Evolutionary conservation across 2,113 vertebrate species (phyloP), one percentile per base, ranked within the genome.

Genomic region (Nycticebus coucang): DNA sequence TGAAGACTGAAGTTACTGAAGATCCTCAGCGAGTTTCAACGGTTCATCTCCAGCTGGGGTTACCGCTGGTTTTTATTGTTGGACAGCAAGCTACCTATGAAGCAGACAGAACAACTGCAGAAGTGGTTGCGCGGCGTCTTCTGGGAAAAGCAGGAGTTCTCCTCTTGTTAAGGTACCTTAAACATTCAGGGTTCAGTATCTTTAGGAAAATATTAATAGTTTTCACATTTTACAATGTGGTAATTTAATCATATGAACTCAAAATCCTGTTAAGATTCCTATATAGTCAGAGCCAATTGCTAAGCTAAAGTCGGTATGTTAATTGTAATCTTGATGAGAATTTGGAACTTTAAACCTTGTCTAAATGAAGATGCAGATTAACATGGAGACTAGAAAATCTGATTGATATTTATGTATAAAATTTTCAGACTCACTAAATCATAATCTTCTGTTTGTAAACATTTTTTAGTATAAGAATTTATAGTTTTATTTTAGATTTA

Each of bases 1-100:
- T 97, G 69, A 97, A 99, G 99, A 98, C 98, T 2, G 99, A 99
- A 96, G 98, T 99, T 35, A 97, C 98, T 15, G 98, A 98, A 18
- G 99, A 99, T 95, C 99, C 99, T 4, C 98, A 99, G 64, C 98
- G 98, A 21, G 98, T 99, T 87, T 98, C 98, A 74, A 98, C 98
- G 1, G 41, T 98, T 94, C 99, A 98, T 98, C 91, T 98, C 89
- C 99, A 99, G 84, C 99, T 99, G 7, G 98, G 99, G 62, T 98
- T 99, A 1, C 99, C 99, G 0, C 98, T 99, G 94, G 98, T 99
- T 77, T 99, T 99, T 97, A 98, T 99, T 87, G 99, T 99, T 97
- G 99, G 99, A 92, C 99, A 96, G 81, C 98, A 98, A 0, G 98
- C 98, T 26, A 99, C 99, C 0, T 96, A 98, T 0, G 98, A 98